Percentiles rank a stretch among this genome's conserved stretches.
phyloP scores from a whole-genome alignment of 2,888 invertebrate species.

The Apodemia duryi region DNA sequence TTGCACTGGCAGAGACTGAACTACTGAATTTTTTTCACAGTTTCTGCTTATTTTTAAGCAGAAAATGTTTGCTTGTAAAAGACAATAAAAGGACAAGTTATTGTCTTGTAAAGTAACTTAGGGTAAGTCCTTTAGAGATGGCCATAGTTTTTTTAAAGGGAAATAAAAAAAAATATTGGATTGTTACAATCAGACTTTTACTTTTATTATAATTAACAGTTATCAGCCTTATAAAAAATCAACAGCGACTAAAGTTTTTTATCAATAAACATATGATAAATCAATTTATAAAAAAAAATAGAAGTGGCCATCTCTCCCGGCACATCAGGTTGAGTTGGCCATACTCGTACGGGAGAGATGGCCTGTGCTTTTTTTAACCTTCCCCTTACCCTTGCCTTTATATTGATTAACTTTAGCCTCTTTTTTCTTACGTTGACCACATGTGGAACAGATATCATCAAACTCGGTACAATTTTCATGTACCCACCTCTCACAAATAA shows the following conservation, averaged over 20 bases:
- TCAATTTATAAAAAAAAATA: neutral
- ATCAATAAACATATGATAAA: neutral
- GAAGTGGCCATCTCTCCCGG: neutral
- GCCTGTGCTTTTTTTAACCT: neutral
- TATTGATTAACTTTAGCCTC: neutral
- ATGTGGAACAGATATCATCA: neutral
- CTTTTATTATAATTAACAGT: neutral
- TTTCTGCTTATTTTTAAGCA: no score
- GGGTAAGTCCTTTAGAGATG: no score
- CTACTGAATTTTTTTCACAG: no score
- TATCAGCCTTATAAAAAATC: neutral
- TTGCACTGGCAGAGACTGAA: no score
- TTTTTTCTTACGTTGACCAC: neutral
- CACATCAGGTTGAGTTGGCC: neutral
- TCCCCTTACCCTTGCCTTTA: neutral
- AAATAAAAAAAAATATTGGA: no score
- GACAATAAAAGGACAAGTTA: no score
- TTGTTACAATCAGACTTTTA: no score
- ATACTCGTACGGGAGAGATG: neutral
- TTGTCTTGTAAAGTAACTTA: no score
- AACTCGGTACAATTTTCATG: slow-evolving; percentile 1
- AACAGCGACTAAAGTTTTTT: neutral
- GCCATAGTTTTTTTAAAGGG: no score
- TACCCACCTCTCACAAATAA: neutral
- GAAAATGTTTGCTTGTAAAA: no score